Percentiles rank a stretch among this genome's conserved stretches.
Evolutionary conservation across 2,797 vertebrate genomes (phyloP).

Genomic region (Hylomyscus alleni): DNA sequence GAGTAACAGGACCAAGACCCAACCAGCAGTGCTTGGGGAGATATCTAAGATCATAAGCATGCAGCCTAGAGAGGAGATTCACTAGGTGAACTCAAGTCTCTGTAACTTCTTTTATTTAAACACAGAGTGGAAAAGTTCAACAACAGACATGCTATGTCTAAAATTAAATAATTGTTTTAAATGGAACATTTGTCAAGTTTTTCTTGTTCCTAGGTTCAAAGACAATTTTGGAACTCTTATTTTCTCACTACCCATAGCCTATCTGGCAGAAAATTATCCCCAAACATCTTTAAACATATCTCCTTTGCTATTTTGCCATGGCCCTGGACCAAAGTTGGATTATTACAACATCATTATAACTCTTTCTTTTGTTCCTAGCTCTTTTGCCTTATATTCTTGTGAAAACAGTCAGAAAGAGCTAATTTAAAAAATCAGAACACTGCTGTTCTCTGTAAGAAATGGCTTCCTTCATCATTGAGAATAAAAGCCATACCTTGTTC

Average conservation of each 20-base stretch:
- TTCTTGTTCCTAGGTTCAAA: not conserved
- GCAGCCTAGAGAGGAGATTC: not conserved
- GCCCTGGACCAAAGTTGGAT: too few relatives aligned
- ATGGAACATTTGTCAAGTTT: not conserved
- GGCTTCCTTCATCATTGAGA: not conserved
- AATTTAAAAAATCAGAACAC: too few relatives aligned
- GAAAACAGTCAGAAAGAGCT: not conserved
- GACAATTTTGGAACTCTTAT: not conserved
- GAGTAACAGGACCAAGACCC: conserved; percentile 37
- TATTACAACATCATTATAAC: not conserved
- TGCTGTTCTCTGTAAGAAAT: not conserved
- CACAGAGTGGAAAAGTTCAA: not conserved
- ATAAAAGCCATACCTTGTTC: not conserved
- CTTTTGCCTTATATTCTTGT: not conserved
- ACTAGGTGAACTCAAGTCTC: not conserved
- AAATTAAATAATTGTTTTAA: conserved; percentile 13
- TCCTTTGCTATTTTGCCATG: not conserved
- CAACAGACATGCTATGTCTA: not conserved
- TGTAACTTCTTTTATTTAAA: not conserved
- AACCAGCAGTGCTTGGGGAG: conserved; percentile 55
- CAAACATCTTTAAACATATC: not conserved
- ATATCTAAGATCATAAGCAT: not conserved
- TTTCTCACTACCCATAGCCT: not conserved
- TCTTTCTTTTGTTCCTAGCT: not conserved
- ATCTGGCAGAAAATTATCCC: not conserved